Base-by-base conservation (phyloP, 2,888 invertebrate genomes). In the Lapara coniferarum region DNA sequence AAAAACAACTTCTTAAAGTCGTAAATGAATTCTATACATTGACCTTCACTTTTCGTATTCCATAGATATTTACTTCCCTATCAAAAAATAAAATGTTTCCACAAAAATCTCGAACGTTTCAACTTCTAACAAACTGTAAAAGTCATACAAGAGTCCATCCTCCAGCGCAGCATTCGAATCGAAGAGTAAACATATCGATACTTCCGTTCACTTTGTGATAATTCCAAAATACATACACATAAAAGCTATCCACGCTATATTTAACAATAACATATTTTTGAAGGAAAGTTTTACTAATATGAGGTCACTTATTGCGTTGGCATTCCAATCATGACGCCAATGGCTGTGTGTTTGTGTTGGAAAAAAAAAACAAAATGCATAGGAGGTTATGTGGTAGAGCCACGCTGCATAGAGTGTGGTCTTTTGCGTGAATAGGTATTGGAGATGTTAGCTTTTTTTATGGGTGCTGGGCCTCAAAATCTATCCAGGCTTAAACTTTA, bases 51-150 rank as follows among this genome's bases (percentile, higher is more conserved):
- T 46, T 63, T 49, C 63, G 63, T 49, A 63, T 63, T 63, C 19
- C 19, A 46, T 10, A 19, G 19, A 16, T 63, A 63, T 63, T 63
- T 63, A 63, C 63, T 63, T 49, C 49, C 63, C 7, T 19, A 19
- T 19, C 19, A 19, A 63, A 37, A 30, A 58, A 58, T 13, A 63
- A 44, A 59, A 59, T 63, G 44, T 59, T 59, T 59, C 44, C 44
- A 46, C 59, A 16, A 59, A 16, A 59, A 16, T 16, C 10, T 63
- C 63, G 49, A 63, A 63, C 46, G 19, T 46, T 49, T 49, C 49
- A 63, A 63, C 63, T 46, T 19, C 63, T 63, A 63, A 63, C 63
- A 63, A 63, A 63, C 49, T 49, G 46, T 63, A 63, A 63, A 63
- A 63, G 63, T 19, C 10, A 19, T 63, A 63, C 7, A 12, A 63